A percentile compares a stretch with the other conserved stretches of the same genome.
Evolutionary conservation across 2,113 vertebrate genomes (phyloP).

Genomic region (Corydoras sp.): DNA sequence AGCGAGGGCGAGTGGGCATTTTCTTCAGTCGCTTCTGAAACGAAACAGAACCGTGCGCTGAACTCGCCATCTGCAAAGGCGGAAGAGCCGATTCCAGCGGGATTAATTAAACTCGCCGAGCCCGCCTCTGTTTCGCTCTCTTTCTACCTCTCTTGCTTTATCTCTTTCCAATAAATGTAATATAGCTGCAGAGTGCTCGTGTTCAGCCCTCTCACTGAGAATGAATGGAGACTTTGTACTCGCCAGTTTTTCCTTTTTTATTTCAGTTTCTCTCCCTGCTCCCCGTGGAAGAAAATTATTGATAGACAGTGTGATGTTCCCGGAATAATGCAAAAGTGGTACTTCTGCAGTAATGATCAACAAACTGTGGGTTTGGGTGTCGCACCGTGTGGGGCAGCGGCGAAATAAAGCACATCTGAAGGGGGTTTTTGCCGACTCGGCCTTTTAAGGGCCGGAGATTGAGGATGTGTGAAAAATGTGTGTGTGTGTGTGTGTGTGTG

Average conservation of each 20-base stretch:
- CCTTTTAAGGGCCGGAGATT: slow-evolving; percentile 8
- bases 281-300: slow-evolving; percentile 2
- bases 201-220: slow-evolving; percentile 12
- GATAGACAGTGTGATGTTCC: not conserved
- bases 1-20: slow-evolving; percentile 30
- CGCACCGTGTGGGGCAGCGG: not conserved
- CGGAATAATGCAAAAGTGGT: slow-evolving; percentile 23
- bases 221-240: slow-evolving; percentile 24
- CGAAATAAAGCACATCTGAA: not conserved
- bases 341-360: slow-evolving; percentile 8
- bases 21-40: slow-evolving; percentile 26
- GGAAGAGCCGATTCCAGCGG: slow-evolving; percentile 33
- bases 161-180: slow-evolving; percentile 31
- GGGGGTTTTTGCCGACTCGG: slow-evolving; percentile 4
- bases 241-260: slow-evolving; percentile 21
- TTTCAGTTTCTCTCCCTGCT: slow-evolving; percentile 5
- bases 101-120: slow-evolving; percentile 44
- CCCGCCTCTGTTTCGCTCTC: slow-evolving; percentile 20
- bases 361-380: slow-evolving; percentile 17
- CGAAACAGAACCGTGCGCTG: slow-evolving; percentile 41
- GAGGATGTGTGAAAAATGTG: not conserved
- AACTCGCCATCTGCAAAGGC: slow-evolving; percentile 46
- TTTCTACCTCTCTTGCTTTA: slow-evolving; percentile 6
- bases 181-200: slow-evolving; percentile 20
- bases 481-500: slow-evolving; percentile 8